Evolutionary conservation across 2,113 vertebrate genomes (phyloP), one percentile per base, ranked within the genome.

Genomic region (Arizona elegans): DNA sequence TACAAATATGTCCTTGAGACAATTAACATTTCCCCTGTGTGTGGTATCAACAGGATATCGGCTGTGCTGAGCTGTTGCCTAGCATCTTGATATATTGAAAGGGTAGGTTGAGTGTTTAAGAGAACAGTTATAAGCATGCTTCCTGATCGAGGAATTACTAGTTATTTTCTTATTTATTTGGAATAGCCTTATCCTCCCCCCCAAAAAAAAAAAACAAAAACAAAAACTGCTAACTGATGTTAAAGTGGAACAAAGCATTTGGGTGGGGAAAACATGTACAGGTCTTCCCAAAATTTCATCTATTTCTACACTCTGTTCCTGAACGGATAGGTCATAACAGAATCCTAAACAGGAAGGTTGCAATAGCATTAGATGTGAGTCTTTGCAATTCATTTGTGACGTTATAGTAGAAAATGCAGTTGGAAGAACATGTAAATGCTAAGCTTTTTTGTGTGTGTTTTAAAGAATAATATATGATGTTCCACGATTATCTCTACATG

Each of bases 1-100:
- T 90, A 93, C 90, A 87, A 90, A 87, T 65, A 13, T 86, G 88
- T 90, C 89, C 92, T 93, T 93, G 92, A 86, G 43, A 55, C 21
- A 8, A 93, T 90, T 93, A 53, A 86, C 53, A 90, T 62, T 75
- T 55, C 9, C 65, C 53, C 88, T 62, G 29, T 29, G 38, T n/a
- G 6, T 59, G n/a, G 11, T 89, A n/a, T 52, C 47, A 81, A 47
- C 3, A 33, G 81, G 47, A 58, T 81, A 90, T 58, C 55, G 38
- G 88, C 29, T 86, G 70, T 6, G 24, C n/a, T 70, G 43, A 8
- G 50, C 70, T 90, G 55, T 29, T 50, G 70, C 17, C 62, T 70
- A 26, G 8, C 21, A 15, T 88, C 38, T 58, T 92, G 92, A 56
- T 15, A 81, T 85, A 43, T 90, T 59, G 10, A 81, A 85, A 92